These are phyloP conservation scores for Elachura formosa DNA, from an alignment of 2,113 vertebrate species.

Conservation along the genomic window DNA sequence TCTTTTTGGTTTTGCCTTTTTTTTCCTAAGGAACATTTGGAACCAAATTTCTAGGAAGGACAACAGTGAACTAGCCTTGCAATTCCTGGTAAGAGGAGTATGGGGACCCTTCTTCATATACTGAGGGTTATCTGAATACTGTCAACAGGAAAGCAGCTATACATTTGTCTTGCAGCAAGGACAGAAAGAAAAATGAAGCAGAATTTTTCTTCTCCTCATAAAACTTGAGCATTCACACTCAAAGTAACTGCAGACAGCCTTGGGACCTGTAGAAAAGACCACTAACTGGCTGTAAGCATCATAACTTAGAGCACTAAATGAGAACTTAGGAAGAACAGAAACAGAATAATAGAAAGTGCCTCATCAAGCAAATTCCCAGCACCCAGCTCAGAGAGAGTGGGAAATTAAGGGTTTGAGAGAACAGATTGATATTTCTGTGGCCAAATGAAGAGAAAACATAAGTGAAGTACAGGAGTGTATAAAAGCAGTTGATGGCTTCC, in stretches of 20 bases:
- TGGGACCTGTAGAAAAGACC: slow-evolving; percentile 34
- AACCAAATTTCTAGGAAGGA: background rate
- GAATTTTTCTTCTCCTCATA: background rate
- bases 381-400: background rate
- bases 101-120: background rate
- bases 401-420: background rate
- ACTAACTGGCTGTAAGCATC: background rate
- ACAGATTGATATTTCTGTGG: background rate
- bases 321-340: slow-evolving; percentile 4
- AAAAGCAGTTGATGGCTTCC: background rate
- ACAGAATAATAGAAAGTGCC: background rate
- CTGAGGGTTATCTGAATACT: slow-evolving; percentile 2
- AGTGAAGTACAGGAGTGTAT: background rate
- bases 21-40: background rate
- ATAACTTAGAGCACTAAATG: background rate
- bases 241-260: background rate
- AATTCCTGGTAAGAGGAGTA: background rate
- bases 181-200: slow-evolving; percentile 26
- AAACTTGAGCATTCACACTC: background rate
- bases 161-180: slow-evolving; percentile 8
- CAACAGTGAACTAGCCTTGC: background rate
- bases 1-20: rapidly evolving
- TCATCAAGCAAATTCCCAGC: background rate
- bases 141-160: slow-evolving; percentile 15
- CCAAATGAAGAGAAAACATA: background rate